A percentile compares a stretch with the other conserved stretches of the same genome.
These are phyloP conservation scores for Zhuqinia jingwanae DNA, from an alignment of 2,888 invertebrate genomes.

Conservation along the genomic window DNA sequence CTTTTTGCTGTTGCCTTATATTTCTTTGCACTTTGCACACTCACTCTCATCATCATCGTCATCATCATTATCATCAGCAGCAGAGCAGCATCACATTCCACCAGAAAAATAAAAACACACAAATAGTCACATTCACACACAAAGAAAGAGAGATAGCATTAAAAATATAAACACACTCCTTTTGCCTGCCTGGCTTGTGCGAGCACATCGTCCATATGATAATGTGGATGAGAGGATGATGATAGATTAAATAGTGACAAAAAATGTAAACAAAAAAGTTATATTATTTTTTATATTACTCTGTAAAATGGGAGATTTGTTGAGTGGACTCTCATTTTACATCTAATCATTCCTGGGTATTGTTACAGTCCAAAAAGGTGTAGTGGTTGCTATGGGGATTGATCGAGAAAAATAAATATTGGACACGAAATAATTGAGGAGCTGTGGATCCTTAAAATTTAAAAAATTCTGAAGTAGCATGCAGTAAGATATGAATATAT, in stretches of 20 bases:
- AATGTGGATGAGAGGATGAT: not conserved
- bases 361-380: no score
- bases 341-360: not conserved
- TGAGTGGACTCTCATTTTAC: not conserved
- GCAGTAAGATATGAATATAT: not conserved
- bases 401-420: no score
- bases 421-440: not conserved
- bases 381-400: no score
- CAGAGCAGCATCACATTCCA: not conserved
- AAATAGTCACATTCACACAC: no score
- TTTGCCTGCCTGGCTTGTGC: not conserved
- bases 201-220: not conserved
- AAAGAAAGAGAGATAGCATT: not conserved
- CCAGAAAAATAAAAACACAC: conserved; percentile 22
- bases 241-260: not conserved
- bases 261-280: no score
- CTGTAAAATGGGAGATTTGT: not conserved
- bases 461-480: not conserved
- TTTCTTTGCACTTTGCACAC: not conserved
- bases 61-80: conserved; percentile 4
- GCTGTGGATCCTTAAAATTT: not conserved
- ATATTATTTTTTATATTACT: no score
- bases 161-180: conserved; percentile 31
- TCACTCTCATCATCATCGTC: not conserved
- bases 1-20: not conserved